Evolutionary conservation across 2,113 vertebrate genomes (phyloP).

Genomic region (Fulmarus glacialis): DNA sequence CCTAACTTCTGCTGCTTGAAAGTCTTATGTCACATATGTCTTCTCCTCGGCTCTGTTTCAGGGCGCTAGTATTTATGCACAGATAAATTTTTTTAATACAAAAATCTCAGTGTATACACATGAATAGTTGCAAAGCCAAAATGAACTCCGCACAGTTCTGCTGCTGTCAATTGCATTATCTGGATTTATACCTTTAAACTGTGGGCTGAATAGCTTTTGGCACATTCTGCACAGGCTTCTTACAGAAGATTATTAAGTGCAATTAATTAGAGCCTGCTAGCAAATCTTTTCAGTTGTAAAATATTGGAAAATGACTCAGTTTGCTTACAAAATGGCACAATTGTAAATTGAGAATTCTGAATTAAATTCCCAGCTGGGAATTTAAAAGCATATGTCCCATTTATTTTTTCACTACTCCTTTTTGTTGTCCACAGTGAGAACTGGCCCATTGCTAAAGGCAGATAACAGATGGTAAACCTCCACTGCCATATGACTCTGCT

Average conservation of each 20-base stretch:
- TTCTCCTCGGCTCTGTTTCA: neutral
- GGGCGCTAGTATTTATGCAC: neutral
- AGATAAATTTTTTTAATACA: neutral
- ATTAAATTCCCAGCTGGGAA: neutral
- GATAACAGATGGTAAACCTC: constrained; percentile 31
- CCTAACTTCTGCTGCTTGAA: neutral
- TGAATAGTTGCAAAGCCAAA: neutral
- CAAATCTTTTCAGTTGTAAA: neutral
- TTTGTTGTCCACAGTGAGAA: neutral
- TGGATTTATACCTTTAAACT: neutral
- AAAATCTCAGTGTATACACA: neutral
- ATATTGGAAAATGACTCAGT: neutral
- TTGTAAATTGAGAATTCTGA: neutral
- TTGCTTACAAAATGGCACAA: neutral
- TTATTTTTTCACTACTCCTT: neutral
- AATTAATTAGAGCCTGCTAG: constrained; percentile 10
- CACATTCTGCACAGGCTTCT: neutral
- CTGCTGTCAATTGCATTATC: neutral
- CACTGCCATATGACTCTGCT: constrained; percentile 41
- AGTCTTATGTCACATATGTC: neutral
- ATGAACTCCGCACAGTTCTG: neutral
- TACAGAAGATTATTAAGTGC: neutral
- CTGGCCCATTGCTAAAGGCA: constrained; percentile 27
- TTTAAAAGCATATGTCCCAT: neutral
- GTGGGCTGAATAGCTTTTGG: neutral